phyloP scores from a whole-genome alignment of 2,113 vertebrate species.

The Dipodomys stephensi region DNA sequence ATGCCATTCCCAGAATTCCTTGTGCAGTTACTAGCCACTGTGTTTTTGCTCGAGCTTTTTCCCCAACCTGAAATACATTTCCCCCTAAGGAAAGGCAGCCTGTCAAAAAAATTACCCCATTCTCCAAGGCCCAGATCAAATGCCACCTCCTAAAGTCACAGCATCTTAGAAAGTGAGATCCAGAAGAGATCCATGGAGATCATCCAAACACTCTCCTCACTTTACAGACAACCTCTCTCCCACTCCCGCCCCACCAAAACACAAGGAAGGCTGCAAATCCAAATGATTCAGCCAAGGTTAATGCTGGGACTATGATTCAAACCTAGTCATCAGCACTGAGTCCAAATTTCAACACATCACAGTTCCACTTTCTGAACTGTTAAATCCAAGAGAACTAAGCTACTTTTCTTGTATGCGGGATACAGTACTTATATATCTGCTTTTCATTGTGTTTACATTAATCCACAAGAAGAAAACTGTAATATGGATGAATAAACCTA shows the following conservation, averaged over 20 bases:
- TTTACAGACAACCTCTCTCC: slow-evolving; percentile 67
- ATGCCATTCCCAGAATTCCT: slow-evolving; percentile 53
- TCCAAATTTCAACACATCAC: slow-evolving; percentile 70
- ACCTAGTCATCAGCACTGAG: slow-evolving; percentile 61
- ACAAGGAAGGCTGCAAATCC: slow-evolving; percentile 51
- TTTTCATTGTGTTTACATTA: slow-evolving; percentile 15
- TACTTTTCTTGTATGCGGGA: slow-evolving; percentile 10
- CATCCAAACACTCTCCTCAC: slow-evolving; percentile 57
- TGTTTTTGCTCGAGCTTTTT: slow-evolving; percentile 53
- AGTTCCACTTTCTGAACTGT: neutral
- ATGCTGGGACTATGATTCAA: slow-evolving; percentile 67
- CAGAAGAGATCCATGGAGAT: slow-evolving; percentile 48
- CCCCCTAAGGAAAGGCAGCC: slow-evolving; percentile 53
- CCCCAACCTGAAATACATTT: slow-evolving; percentile 76
- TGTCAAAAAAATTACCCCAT: slow-evolving; percentile 70
- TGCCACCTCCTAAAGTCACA: slow-evolving; percentile 77
- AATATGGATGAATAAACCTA: neutral
- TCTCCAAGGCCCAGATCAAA: slow-evolving; percentile 70
- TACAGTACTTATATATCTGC: neutral
- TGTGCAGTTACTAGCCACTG: slow-evolving; percentile 43
- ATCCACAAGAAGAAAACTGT: neutral
- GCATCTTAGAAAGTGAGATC: slow-evolving; percentile 61
- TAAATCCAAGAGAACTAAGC: slow-evolving; percentile 37
- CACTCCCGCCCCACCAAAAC: neutral
- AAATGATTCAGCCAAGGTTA: slow-evolving; percentile 60